Evolutionary conservation across 2,888 invertebrate genomes (phyloP), one percentile per base, ranked within the genome.

Genomic region (Aphodius granarius): DNA sequence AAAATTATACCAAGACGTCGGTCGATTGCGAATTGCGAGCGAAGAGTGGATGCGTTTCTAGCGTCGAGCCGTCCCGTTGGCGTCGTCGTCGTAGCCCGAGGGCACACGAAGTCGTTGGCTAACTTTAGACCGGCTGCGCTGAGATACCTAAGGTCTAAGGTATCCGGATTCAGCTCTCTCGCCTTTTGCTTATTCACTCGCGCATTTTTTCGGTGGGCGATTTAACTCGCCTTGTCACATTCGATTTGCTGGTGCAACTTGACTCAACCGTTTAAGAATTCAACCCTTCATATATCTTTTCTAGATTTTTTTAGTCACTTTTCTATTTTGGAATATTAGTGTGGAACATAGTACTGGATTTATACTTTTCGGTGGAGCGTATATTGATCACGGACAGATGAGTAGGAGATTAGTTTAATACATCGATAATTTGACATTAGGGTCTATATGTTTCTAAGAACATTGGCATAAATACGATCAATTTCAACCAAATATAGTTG

Each of bases 11-110:
- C 94, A 94, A 95, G 94, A 94, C 94, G 95, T 95, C 94, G 94
- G 94, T 95, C 94, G 95, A 94, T 94, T 94, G 93, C 94, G 93
- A 94, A 93, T 94, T 92, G 93, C 92, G 92, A 93, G 93, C 93
- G 94, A 93, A 93, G 93, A 93, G 93, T 94, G 93, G 89, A 68
- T 20, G 20, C 83, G 83, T 85, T 86, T 86, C 85, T 85, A 83
- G 83, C 84, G 68, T 68, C 20, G 68, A 68, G 22, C 80, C 76
- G 71, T 79, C 79, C 80, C 79, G 80, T 81, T 81, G 82, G 78
- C 79, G 80, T 76, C 71, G 77, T 76, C 80, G 82, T 79, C 80
- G 79, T 80, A 75, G 81, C 78, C 72, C 62, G 66, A 21, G 43
- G 63, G 79, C 81, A 76, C 76, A 68, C 68, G 68, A 66, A 66